A percentile compares a stretch with the other conserved stretches of the same genome.
Evolutionary conservation across 2,888 invertebrate species (phyloP).

Genomic region (Meteorus cinctellus): DNA sequence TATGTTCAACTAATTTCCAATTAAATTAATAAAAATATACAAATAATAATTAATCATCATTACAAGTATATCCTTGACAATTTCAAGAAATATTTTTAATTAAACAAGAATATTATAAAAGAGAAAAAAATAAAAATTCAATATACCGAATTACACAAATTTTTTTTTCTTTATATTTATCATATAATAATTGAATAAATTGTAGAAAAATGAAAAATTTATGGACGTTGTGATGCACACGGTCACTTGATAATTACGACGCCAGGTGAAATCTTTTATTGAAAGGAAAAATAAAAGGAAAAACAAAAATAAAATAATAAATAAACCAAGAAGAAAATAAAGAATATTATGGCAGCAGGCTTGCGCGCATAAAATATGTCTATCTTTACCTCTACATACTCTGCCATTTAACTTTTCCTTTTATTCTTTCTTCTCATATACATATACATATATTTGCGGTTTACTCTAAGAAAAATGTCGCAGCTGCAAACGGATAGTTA

Average conservation of each 20-base stretch:
- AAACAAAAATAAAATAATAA: conserved; percentile 5
- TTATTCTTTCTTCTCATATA: conserved; percentile 18
- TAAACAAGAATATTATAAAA: too few relatives aligned
- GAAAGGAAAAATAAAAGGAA: background rate
- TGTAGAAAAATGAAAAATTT: conserved; percentile 15
- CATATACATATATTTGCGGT: conserved; percentile 27
- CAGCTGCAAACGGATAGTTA: conserved; percentile 58
- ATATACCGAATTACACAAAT: background rate
- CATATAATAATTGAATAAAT: background rate
- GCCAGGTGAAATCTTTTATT: conserved; percentile 35
- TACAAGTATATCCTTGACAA: too few relatives aligned
- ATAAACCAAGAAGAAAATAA: conserved; percentile 33
- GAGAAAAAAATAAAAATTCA: too few relatives aligned
- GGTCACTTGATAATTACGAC: conserved; percentile 8
- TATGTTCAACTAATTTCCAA: too few relatives aligned
- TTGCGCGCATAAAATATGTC: conserved; percentile 24
- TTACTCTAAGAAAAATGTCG: conserved; percentile 60
- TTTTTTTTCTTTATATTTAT: background rate
- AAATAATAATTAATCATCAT: too few relatives aligned
- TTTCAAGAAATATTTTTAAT: too few relatives aligned
- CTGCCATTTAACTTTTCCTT: background rate
- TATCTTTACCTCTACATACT: background rate
- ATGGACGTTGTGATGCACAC: background rate
- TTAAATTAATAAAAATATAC: too few relatives aligned
- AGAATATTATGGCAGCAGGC: conserved; percentile 53